phyloP scores from a whole-genome alignment of 2,113 vertebrate genomes.

The Pao palembangensis region DNA sequence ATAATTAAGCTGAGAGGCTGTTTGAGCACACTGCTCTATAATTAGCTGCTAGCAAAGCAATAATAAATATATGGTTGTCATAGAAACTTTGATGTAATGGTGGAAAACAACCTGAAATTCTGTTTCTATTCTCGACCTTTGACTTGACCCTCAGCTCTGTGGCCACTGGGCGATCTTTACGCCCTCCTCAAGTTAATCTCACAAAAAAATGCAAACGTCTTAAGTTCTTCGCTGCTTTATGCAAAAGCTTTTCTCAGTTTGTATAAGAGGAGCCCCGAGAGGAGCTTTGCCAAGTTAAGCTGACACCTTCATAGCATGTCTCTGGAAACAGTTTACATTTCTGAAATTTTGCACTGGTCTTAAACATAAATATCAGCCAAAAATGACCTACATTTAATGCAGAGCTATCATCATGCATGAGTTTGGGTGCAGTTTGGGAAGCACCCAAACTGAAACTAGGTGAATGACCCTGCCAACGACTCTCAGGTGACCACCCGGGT shows the following conservation, averaged over 20 bases:
- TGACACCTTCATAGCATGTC: slow-evolving; percentile 40
- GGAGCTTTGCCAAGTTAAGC: slow-evolving; percentile 26
- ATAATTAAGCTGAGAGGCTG: slow-evolving; percentile 25
- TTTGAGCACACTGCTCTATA: slow-evolving; percentile 47
- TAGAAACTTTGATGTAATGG: slow-evolving; percentile 49
- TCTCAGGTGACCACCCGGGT: too few relatives aligned
- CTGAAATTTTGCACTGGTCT: slow-evolving; percentile 30
- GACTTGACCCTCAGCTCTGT: slow-evolving; percentile 16
- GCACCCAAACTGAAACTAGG: too few relatives aligned
- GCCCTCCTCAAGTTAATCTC: slow-evolving; percentile 29
- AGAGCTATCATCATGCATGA: too few relatives aligned
- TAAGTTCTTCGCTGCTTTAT: slow-evolving; percentile 44
- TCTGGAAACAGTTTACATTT: slow-evolving; percentile 63
- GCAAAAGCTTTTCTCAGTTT: slow-evolving; percentile 43
- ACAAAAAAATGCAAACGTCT: slow-evolving; percentile 44
- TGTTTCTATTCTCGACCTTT: slow-evolving; percentile 38
- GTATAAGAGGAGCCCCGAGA: slow-evolving; percentile 12
- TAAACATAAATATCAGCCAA: slow-evolving; percentile 1
- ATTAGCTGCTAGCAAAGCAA: slow-evolving; percentile 53
- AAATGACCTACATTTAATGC: too few relatives aligned
- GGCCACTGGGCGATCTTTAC: slow-evolving; percentile 25
- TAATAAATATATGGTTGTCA: slow-evolving; percentile 42
- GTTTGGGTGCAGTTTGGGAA: too few relatives aligned
- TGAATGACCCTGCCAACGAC: too few relatives aligned
- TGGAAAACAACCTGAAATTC: slow-evolving; percentile 43